phyloP scores from a whole-genome alignment of 2,797 vertebrate genomes.

The Sebastes diploproa region DNA sequence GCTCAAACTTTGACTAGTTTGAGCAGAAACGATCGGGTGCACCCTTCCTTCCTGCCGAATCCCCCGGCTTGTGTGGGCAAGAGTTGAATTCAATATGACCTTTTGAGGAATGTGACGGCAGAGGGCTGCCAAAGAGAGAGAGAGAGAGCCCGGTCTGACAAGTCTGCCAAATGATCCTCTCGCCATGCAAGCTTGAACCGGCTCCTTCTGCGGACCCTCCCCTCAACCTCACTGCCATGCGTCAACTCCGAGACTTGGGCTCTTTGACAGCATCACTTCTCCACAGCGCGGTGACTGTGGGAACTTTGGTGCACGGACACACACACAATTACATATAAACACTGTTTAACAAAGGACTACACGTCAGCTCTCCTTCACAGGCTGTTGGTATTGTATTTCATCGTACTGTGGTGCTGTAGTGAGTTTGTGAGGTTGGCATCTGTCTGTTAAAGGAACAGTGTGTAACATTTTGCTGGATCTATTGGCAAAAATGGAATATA shows the following conservation, averaged over 20 bases:
- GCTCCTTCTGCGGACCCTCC: constrained; percentile 23
- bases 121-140: constrained; percentile 36
- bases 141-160: constrained; percentile 13
- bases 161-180: constrained; percentile 32
- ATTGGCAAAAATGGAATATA: too few relatives aligned
- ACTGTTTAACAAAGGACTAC: neutral
- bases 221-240: constrained; percentile 16
- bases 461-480: too few relatives aligned
- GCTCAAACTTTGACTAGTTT: constrained; percentile 14
- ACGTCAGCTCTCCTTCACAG: neutral
- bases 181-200: neutral
- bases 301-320: neutral
- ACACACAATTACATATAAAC: constrained; percentile 1
- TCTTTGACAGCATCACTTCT: constrained; percentile 28
- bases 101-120: constrained; percentile 41
- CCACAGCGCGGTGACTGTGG: constrained; percentile 1
- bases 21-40: neutral
- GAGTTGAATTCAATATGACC: constrained; percentile 45
- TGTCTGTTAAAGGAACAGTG: neutral
- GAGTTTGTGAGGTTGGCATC: neutral
- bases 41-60: constrained; percentile 2
- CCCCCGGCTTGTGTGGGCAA: neutral
- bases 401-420: neutral
- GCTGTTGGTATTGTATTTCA: neutral
- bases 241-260: neutral